Base-by-base conservation (phyloP, 2,888 invertebrate genomes). In the Lagria hirta region DNA sequence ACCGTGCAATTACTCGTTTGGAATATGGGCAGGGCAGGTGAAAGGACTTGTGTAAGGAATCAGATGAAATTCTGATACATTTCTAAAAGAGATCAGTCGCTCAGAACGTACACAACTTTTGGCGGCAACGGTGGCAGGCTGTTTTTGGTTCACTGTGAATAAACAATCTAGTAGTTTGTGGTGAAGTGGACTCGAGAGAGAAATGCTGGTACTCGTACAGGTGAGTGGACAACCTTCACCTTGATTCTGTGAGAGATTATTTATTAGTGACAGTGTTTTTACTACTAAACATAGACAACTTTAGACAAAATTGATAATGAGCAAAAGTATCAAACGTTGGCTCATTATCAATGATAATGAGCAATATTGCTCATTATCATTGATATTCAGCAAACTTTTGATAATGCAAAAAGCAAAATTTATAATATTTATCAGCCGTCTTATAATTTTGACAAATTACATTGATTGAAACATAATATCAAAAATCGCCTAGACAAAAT, bases 31-130 rank as follows among this genome's bases (percentile, higher is more conserved):
- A 55, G 60, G 65, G 65, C 65, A 59, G 66, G 67, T 68, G 67
- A 68, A 68, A 68, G 67, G 67, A 64, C 58, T 57, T 49, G 56
- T 47, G 48, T 45, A 54, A 55, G 60, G 58, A 58, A 50, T 55
- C 57, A 62, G 64, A 69, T 66, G 68, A 67, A 67, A 65, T 62
- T 60, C 64, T 63, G 62, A 62, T 67, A 64, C 66, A 66, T 65
- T 69, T 68, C 65, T 66, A 61, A 62, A 63, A 64, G 60, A 61
- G 66, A 67, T 61, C 68, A 66, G 64, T 63, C 58, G 62, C 50
- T 47, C 54, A 55, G 57, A 58, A 50, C 42, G 18, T 27, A 46
- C 52, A 53, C 42, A 42, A 35, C 42, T 47, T 53, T 51, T n/a
- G n/a, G n/a, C 49, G 43, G 36, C 42, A 47, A 43, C 45, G 35